Percentiles rank a stretch among this genome's conserved stretches.
Evolutionary conservation across 2,888 invertebrate genomes (phyloP).

Genomic region (Taenaris catops): DNA sequence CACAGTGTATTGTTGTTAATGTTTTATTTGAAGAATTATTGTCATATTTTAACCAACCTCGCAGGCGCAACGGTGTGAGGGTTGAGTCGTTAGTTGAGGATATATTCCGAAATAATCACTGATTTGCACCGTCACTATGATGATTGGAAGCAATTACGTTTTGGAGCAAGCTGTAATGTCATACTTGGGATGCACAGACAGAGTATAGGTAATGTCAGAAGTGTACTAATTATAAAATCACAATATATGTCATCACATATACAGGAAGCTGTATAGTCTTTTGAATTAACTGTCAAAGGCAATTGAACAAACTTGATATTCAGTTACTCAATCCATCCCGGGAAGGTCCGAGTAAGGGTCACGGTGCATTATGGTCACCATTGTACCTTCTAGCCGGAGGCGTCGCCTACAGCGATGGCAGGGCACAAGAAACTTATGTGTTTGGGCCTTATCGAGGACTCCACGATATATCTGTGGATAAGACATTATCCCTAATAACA

Average conservation of each 20-base stretch:
- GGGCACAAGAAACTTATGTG: slow-evolving; percentile 84
- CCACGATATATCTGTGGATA: slow-evolving; percentile 40
- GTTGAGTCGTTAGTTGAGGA: too few relatives aligned
- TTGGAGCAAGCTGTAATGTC: slow-evolving; percentile 83
- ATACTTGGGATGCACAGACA: slow-evolving; percentile 84
- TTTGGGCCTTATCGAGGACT: slow-evolving; percentile 69
- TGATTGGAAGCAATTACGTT: slow-evolving; percentile 36
- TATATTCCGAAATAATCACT: too few relatives aligned
- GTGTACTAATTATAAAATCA: too few relatives aligned
- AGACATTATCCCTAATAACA: slow-evolving; percentile 57
- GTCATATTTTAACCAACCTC: too few relatives aligned
- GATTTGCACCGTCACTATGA: slow-evolving; percentile 51
- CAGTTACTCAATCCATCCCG: slow-evolving; percentile 76
- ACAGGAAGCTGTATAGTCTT: too few relatives aligned
- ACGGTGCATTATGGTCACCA: slow-evolving; percentile 28
- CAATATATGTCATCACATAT: too few relatives aligned
- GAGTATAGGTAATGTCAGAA: too few relatives aligned
- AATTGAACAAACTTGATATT: slow-evolving; percentile 4
- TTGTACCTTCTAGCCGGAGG: slow-evolving; percentile 83
- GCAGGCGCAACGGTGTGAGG: too few relatives aligned
- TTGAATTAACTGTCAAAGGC: too few relatives aligned
- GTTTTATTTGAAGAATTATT: too few relatives aligned
- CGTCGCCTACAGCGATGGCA: slow-evolving; percentile 77
- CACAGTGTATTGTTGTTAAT: too few relatives aligned
- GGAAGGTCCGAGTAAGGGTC: slow-evolving; percentile 90